phyloP scores from a whole-genome alignment of 2,113 vertebrate genomes.

The Emydura subglobosa region DNA sequence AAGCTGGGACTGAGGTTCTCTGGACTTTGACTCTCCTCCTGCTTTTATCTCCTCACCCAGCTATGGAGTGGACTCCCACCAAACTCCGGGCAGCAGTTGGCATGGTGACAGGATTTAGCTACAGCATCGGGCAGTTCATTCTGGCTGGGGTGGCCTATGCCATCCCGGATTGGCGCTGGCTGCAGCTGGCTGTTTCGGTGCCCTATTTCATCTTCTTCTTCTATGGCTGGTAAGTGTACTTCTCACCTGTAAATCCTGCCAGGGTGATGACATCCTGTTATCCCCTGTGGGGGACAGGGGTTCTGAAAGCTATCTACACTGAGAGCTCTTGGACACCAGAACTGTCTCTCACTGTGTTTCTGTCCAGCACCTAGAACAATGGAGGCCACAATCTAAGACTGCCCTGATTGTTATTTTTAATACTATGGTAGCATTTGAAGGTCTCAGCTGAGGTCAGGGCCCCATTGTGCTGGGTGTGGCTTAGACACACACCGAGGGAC shows the following conservation, averaged over 20 bases:
- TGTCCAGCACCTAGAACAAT: neutral
- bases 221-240: constrained; percentile 81
- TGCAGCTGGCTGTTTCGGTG: constrained; percentile 83
- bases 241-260: neutral
- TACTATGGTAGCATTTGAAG: neutral
- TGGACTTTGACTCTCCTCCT: neutral
- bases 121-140: constrained; percentile 84
- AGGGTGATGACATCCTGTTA: neutral
- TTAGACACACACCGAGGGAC: too few species aligned
- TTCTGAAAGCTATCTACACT: neutral
- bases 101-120: constrained; percentile 80
- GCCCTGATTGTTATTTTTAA: neutral
- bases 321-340: neutral
- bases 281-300: neutral
- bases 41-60: constrained; percentile 47
- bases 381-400: neutral
- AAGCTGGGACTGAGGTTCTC: neutral
- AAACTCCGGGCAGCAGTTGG: constrained; percentile 79
- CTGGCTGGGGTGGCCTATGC: constrained; percentile 81
- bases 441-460: neutral
- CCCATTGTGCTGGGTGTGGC: neutral
- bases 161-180: constrained; percentile 87
- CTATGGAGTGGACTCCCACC: constrained; percentile 87
- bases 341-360: neutral
- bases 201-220: constrained; percentile 86